phyloP scores from a whole-genome alignment of 92 coral and sea anemone genomes.

The Palythoa caribaeorum region DNA sequence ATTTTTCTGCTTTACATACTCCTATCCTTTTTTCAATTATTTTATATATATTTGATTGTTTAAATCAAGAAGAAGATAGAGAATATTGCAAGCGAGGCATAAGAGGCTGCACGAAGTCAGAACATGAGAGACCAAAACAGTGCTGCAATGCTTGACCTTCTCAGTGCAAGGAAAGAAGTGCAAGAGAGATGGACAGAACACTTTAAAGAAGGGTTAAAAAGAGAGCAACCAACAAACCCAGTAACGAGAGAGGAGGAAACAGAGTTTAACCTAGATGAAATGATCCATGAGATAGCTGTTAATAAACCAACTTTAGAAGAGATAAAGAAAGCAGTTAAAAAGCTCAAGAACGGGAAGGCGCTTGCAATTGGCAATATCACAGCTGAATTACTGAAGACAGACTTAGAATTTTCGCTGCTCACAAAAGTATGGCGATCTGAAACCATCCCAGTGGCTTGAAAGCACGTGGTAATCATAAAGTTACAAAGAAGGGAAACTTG shows the following conservation, averaged over 20 bases:
- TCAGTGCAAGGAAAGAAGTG: constrained; percentile 15
- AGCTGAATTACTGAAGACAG: background rate
- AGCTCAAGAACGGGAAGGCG: background rate
- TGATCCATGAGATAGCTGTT: constrained; percentile 5
- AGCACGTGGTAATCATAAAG: background rate
- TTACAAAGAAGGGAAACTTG: background rate
- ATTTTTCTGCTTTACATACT: too few relatives aligned
- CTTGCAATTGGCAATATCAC: background rate
- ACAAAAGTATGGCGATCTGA: background rate
- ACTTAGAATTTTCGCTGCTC: background rate
- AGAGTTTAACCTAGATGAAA: background rate
- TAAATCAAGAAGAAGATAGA: too few relatives aligned
- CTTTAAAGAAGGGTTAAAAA: background rate
- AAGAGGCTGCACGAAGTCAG: constrained; percentile 14
- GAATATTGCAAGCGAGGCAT: background rate
- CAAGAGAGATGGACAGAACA: constrained; percentile 23
- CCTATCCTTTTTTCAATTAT: too few relatives aligned
- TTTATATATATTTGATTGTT: too few relatives aligned
- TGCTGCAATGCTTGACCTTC: constrained; percentile 13
- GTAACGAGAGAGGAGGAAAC: constrained; percentile 21
- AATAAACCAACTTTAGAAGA: constrained; percentile 1
- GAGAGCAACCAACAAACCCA: constrained; percentile 9
- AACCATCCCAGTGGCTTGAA: background rate
- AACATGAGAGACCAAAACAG: constrained; percentile 26
- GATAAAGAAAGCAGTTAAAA: background rate